Evolutionary conservation across 1,140 invertebrate genomes (phyloP), one percentile per base, ranked within the genome.

Genomic region (Helicoverpa armigera): DNA sequence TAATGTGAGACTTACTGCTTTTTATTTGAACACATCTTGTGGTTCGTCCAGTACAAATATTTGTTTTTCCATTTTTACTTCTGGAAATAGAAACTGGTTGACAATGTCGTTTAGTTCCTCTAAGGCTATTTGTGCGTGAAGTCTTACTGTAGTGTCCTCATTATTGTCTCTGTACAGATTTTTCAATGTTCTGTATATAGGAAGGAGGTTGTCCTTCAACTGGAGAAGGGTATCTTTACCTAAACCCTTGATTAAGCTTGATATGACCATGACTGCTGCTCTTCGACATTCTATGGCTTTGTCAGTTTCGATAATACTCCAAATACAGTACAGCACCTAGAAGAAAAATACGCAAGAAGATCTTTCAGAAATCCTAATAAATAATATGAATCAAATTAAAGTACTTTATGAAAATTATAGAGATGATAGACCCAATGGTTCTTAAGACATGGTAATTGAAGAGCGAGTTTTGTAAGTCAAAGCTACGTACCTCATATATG

Each of bases 201-300:
- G 96, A 10, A 96, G 91, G 23, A 98, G 91, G 60, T 97, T 95
- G 54, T 96, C 96, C 86, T 96, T 96, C 12, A 98, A 90, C 79
- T 96, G 95, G 7, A 94, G 88, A 35, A 98, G 91, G 11, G 96
- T 95, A 85, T 98, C 96, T 86, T 95, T 96, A 18, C 97, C 97
- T 10, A 98, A 92, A 18, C 98, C 98, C 86, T 96, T 96, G 23
- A 98, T 90, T 53, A 98, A 89, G 81, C 97, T 95, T 48, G 96
- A 96, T 73, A 97, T 95, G 11, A 98, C 96, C 88, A 98, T 94
- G 9, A 98, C 96, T 29, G 97, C 97, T n/a, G 98, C 98, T 86
- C 97, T 95, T 77, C 98, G 95, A 53, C 97, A 97, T 93, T 98
- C 97, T 14, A 96, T 88, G 35, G 95, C 95, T 85, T 96, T 96